phyloP scores from a whole-genome alignment of 2,113 vertebrate species.

The Leucopsar rothschildi region DNA sequence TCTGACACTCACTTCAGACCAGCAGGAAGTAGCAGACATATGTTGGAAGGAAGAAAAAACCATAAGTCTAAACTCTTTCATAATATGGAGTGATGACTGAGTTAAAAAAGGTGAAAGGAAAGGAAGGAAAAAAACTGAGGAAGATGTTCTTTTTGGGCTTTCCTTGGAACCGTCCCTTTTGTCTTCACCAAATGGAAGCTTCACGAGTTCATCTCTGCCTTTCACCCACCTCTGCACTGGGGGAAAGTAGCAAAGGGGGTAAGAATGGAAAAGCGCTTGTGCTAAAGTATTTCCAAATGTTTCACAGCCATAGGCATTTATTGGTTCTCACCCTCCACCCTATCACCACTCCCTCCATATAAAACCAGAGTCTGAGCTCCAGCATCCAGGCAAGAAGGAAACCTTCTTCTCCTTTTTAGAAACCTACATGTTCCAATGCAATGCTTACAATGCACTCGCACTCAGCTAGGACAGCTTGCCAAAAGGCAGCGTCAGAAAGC shows the following conservation, averaged over 20 bases:
- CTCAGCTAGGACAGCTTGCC: constrained; percentile 42
- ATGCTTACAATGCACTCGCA: not conserved
- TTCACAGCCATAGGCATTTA: constrained; percentile 29
- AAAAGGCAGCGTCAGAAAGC: constrained; percentile 40
- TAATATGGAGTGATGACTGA: not conserved
- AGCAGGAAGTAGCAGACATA: not conserved
- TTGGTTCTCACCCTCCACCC: constrained; percentile 29
- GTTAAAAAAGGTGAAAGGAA: not conserved
- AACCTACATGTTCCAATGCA: not conserved
- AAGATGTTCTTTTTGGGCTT: not conserved
- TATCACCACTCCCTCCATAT: constrained; percentile 28
- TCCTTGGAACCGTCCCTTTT: constrained; percentile 7
- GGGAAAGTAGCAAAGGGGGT: not conserved
- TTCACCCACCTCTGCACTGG: not conserved
- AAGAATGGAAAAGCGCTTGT: not conserved
- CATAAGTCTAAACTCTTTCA: not conserved
- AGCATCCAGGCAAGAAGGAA: not conserved
- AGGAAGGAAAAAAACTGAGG: not conserved
- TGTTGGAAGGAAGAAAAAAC: not conserved
- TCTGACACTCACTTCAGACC: not conserved
- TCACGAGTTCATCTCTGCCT: constrained; percentile 3
- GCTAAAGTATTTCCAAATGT: constrained; percentile 63
- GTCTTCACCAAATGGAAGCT: constrained; percentile 10
- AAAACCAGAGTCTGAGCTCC: not conserved
- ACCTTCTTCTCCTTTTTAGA: not conserved